Evolutionary conservation across 2,888 invertebrate genomes (phyloP).

Genomic region (Caenorhabditis uteleia): DNA sequence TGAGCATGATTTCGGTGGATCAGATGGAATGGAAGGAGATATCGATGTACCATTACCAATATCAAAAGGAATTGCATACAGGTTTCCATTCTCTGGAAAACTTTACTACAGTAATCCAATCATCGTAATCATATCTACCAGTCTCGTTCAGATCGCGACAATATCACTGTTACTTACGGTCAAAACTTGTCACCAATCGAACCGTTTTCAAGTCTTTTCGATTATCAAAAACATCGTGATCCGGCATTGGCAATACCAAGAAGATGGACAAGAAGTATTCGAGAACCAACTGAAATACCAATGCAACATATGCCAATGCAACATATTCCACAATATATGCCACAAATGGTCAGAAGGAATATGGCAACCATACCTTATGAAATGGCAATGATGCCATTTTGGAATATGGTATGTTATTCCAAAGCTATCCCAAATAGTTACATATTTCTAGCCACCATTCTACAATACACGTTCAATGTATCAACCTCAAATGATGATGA

Average conservation of each 20-base stretch:
- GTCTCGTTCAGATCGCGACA: constrained; percentile 55
- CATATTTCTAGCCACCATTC: no score
- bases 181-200: constrained; percentile 59
- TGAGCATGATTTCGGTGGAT: constrained; percentile 58
- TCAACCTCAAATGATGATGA: no score
- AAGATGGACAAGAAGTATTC: constrained; percentile 29
- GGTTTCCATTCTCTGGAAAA: constrained; percentile 61
- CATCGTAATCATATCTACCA: not conserved
- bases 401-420: no score
- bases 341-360: no score
- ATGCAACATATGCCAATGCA: no score
- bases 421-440: no score
- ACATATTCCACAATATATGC: no score
- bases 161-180: constrained; percentile 60
- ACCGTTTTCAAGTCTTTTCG: constrained; percentile 54
- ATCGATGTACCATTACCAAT: constrained; percentile 59
- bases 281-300: no score
- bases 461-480: no score
- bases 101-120: constrained; percentile 55
- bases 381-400: no score
- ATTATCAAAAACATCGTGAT: constrained; percentile 49
- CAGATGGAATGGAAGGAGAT: constrained; percentile 60
- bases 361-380: no score
- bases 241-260: constrained; percentile 31
- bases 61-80: constrained; percentile 58